phyloP scores from a whole-genome alignment of 2,797 vertebrate species.

The Hypotaenidia philippensis region DNA sequence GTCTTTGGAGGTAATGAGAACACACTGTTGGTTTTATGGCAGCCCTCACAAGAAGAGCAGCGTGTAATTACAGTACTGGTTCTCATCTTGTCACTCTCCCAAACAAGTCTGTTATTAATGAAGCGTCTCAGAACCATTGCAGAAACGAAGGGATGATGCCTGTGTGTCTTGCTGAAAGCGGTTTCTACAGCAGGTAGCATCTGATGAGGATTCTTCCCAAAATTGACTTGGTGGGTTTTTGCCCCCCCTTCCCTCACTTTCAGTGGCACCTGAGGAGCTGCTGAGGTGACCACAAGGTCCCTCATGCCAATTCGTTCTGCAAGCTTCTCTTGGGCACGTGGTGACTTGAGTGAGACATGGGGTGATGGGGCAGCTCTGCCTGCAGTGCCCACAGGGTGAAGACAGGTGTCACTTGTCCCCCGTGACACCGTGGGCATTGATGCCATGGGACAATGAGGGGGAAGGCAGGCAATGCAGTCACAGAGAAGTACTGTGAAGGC shows the following conservation, averaged over 20 bases:
- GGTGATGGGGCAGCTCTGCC: neutral
- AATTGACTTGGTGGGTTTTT: neutral
- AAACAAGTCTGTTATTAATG: conserved; percentile 22
- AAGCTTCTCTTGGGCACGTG: neutral
- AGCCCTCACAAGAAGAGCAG: conserved; percentile 15
- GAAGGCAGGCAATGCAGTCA: neutral
- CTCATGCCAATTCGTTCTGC: neutral
- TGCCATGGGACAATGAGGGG: neutral
- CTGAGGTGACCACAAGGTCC: neutral
- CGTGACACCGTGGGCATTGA: accelerated
- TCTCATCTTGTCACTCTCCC: conserved; percentile 17
- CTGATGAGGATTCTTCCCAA: neutral
- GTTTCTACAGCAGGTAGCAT: neutral
- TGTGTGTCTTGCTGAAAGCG: neutral
- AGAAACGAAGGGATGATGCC: neutral
- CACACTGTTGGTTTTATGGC: neutral
- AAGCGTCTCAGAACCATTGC: neutral
- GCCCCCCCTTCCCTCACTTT: neutral
- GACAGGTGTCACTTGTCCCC: neutral
- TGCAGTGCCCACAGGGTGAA: accelerated
- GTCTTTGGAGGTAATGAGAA: conserved; percentile 32
- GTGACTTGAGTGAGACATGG: accelerated
- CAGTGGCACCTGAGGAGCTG: neutral
- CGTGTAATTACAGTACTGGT: conserved; percentile 7
- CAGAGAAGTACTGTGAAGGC: accelerated